A percentile compares a stretch with the other conserved stretches of the same genome.
Evolutionary conservation across 2,888 invertebrate species (phyloP).

Genomic region (Microplitis manilae): DNA sequence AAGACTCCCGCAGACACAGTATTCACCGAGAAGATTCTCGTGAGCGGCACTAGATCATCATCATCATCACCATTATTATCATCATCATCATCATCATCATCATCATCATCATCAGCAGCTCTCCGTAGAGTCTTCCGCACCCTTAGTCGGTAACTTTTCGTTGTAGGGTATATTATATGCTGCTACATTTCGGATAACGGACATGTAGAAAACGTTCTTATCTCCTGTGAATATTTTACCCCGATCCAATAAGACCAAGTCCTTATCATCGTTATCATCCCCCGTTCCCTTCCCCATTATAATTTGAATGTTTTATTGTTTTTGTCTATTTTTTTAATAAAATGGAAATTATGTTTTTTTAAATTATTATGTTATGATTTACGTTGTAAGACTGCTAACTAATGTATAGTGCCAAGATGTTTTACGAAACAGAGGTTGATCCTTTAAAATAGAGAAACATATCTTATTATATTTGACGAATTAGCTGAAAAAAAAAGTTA

Average conservation of each 20-base stretch:
- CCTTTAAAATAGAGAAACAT: neutral
- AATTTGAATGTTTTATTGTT: neutral
- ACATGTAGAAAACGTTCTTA: neutral
- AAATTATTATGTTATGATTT: neutral
- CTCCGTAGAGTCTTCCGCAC: neutral
- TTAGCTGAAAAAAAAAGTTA: constrained; percentile 5
- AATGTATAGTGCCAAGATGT: constrained; percentile 25
- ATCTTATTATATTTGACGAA: neutral
- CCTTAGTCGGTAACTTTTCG: constrained; percentile 11
- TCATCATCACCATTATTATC: constrained; percentile 2
- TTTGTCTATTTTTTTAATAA: neutral
- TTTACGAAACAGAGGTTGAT: neutral
- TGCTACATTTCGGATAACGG: too few species aligned
- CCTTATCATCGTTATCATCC: neutral
- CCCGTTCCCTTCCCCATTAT: neutral
- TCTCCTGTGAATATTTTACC: neutral
- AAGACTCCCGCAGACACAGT: constrained; percentile 77
- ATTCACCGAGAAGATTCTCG: constrained; percentile 80
- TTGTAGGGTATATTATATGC: too few species aligned
- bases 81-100: constrained; percentile 11
- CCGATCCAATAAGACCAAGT: too few species aligned
- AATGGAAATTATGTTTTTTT: neutral
- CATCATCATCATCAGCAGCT: neutral
- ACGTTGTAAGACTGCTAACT: constrained; percentile 4
- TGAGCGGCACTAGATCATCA: constrained; percentile 72